Evolutionary conservation across 2,888 invertebrate genomes (phyloP).

Genomic region (Lithophane ornitopus): DNA sequence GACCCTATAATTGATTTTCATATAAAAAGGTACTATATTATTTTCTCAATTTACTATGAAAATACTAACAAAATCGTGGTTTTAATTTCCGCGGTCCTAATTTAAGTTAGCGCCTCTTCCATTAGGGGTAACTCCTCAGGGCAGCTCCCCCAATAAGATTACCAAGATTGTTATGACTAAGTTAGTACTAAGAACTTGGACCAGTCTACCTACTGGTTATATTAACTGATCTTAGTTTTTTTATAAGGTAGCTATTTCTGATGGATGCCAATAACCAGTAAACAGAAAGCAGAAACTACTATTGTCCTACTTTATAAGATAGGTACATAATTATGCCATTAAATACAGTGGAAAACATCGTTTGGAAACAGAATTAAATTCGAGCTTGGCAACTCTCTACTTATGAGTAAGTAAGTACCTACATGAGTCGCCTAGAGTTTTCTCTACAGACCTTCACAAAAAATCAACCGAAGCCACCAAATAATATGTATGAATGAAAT

Average conservation of each 20-base stretch:
- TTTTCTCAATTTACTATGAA: constrained; percentile 7
- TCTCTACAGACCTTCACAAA: not conserved
- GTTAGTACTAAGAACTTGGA: constrained; percentile 32
- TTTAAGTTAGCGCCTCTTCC: constrained; percentile 38
- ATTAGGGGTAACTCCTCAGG: constrained; percentile 42
- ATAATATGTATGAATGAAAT: too few relatives aligned
- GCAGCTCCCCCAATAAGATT: constrained; percentile 39
- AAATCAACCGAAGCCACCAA: too few relatives aligned
- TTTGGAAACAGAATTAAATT: not conserved
- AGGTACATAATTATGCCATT: not conserved
- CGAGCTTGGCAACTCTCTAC: not conserved
- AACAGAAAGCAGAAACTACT: not conserved
- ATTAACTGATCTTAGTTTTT: constrained; percentile 10
- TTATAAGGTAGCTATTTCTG: not conserved
- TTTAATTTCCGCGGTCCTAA: constrained; percentile 38
- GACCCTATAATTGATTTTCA: not conserved
- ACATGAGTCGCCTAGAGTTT: not conserved
- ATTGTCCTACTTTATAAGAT: not conserved
- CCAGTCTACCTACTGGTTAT: not conserved
- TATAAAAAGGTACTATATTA: not conserved
- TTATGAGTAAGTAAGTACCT: not conserved
- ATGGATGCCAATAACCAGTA: not conserved
- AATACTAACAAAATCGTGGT: constrained; percentile 26
- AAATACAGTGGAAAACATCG: not conserved
- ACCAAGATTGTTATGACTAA: constrained; percentile 50